Base-by-base conservation (phyloP, 2,888 invertebrate species). In the Callimorpha dominula region DNA sequence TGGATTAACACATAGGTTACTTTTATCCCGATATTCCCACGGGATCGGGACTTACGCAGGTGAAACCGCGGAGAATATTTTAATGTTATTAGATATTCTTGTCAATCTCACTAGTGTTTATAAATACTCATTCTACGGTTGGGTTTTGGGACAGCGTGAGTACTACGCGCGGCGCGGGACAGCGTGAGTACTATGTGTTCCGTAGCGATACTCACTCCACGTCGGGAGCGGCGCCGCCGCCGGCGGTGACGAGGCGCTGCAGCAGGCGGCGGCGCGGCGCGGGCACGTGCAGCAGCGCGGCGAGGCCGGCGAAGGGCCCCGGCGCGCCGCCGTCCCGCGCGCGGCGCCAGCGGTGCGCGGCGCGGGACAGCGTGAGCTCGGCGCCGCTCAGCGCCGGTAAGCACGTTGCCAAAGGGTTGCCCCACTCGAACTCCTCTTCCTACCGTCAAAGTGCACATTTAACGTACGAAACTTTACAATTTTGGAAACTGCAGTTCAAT, bases 351-450 rank as follows among this genome's bases (percentile, higher is more conserved):
- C 96, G 96, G 85, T 97, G 92, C 4, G 97, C 97, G 0, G 97
- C 97, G 1, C 92, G 89, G 0, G 96, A 97, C 15, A 97, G 94
- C 0, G 90, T 86, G 4, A 93, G 93, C 79, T 96, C 96, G 0
- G 91, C 79, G 65, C 93, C 80, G 50, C 95, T 85, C 5, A 97
- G 88, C 0, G 95, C 88, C 0, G 96, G 96, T 0, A 94, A 92
- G 4, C 91, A 92, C 0, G 96, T 96, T 0, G 97, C 97, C 69
- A 92, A 90, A 0, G 97, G 97, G 90, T 98, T 98, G 5, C 98
- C 98, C 97, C 98, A 98, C 89, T 99, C 99, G 90, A 96, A 98
- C 0, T 97, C 96, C 83, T 98, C 97, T 90, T 99, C 99, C 97
- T 98, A 84, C 0, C 14, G 6, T 15, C n/a, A 11, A 4, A 11